Conservation (phyloP, 2,797 vertebrate genomes). For the Chelon labrosus region DNA sequence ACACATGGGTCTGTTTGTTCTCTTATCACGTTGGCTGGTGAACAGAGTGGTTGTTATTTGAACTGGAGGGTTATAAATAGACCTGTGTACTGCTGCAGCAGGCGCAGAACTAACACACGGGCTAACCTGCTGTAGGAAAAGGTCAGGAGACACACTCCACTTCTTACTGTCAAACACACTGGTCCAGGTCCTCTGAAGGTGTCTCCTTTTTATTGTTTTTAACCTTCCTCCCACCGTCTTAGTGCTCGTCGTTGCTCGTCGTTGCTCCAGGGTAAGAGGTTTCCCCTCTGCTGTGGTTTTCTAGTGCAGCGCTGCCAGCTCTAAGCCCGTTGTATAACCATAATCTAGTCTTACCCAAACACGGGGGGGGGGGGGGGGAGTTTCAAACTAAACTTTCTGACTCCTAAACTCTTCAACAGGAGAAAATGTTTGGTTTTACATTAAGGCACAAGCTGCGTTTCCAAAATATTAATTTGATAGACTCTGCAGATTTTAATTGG, state of each 20-base stretch:
- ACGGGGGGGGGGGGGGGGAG: background rate
- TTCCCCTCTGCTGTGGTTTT: slow-evolving; percentile 40
- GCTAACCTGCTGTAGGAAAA: slow-evolving; percentile 62
- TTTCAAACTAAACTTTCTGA: too few species aligned
- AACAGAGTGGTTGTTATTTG: slow-evolving; percentile 74
- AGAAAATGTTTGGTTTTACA: background rate
- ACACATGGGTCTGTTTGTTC: slow-evolving; percentile 68
- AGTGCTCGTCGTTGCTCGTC: background rate
- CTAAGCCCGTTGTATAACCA: slow-evolving; percentile 64
- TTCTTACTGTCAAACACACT: slow-evolving; percentile 57
- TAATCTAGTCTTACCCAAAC: slow-evolving; percentile 54
- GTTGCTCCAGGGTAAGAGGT: slow-evolving; percentile 33
- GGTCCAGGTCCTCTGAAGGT: slow-evolving; percentile 47
- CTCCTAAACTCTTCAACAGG: background rate
- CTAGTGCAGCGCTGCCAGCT: slow-evolving; percentile 21
- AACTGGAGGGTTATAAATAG: slow-evolving; percentile 79
- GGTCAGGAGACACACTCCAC: slow-evolving; percentile 44
- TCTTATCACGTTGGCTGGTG: slow-evolving; percentile 62
- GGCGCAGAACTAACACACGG: slow-evolving; percentile 47
- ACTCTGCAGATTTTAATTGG: too few species aligned
- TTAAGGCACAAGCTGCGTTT: too few species aligned
- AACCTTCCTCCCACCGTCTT: background rate
- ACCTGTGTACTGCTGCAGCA: slow-evolving; percentile 62
- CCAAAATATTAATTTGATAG: too few species aligned
- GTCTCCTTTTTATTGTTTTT: slow-evolving; percentile 16